Conservation (phyloP, 1,140 invertebrate species). For the Drosophila ananassae region DNA sequence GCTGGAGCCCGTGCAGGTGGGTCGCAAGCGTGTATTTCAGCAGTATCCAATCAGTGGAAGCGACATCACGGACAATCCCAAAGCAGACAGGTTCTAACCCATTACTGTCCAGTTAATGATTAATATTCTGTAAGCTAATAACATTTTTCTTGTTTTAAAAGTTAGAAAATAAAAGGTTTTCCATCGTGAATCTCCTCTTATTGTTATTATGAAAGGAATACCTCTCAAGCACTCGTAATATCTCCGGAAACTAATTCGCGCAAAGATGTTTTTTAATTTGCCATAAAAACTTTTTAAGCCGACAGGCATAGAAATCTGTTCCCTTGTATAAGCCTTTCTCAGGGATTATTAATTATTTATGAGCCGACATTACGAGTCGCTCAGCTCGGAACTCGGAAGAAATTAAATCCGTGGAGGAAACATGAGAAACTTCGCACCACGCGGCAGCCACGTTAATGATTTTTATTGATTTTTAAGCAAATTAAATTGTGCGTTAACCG, state of each 20-base stretch:
- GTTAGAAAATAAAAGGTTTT: neutral
- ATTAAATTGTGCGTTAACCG: constrained; percentile 80
- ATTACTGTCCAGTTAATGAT: constrained; percentile 8
- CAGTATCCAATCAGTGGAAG: constrained; percentile 67
- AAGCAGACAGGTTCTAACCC: constrained; percentile 52
- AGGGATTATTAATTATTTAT: constrained; percentile 47
- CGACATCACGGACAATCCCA: constrained; percentile 24
- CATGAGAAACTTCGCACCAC: constrained; percentile 1
- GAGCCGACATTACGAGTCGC: constrained; percentile 25
- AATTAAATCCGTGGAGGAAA: constrained; percentile 5
- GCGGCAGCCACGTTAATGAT: constrained; percentile 52
- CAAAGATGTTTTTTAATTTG: constrained; percentile 10
- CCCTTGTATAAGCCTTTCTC: constrained; percentile 24
- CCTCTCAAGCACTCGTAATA: neutral
- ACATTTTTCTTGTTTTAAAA: neutral
- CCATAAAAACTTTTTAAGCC: constrained; percentile 11
- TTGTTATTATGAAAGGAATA: neutral
- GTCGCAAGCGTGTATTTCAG: constrained; percentile 65
- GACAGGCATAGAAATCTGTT: constrained; percentile 4
- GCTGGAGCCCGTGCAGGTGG: constrained; percentile 60
- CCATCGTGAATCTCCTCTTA: neutral
- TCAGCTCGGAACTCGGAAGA: constrained; percentile 14
- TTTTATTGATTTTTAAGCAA: constrained; percentile 82
- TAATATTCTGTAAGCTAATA: too few relatives aligned
- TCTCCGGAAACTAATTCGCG: constrained; percentile 5